Conservation (phyloP, 2,797 vertebrate species). For the Prunella strophiata region DNA sequence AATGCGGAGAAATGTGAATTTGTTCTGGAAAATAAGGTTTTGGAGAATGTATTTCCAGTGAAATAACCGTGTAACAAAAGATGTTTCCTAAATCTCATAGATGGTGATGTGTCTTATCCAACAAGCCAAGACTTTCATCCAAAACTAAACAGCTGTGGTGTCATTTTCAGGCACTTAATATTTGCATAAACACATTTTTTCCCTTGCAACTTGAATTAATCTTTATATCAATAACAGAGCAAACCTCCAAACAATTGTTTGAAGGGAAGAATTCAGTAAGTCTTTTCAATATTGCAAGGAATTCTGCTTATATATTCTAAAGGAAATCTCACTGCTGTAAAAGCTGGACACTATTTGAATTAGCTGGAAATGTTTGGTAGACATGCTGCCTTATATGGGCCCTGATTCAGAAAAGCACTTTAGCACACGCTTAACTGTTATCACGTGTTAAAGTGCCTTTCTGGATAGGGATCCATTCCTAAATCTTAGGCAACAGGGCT, state of each 20-base stretch:
- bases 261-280: not conserved
- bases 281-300: not conserved
- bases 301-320: not conserved
- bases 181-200: slow-evolving; percentile 64
- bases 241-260: slow-evolving; percentile 36
- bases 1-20: slow-evolving; percentile 23
- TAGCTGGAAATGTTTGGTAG: slow-evolving; percentile 14
- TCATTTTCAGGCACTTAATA: slow-evolving; percentile 62
- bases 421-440: slow-evolving; percentile 40
- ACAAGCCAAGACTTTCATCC: slow-evolving; percentile 52
- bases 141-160: slow-evolving; percentile 62
- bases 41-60: slow-evolving; percentile 7
- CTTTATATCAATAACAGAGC: slow-evolving; percentile 34
- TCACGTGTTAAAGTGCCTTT: slow-evolving; percentile 63
- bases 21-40: slow-evolving; percentile 35
- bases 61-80: slow-evolving; percentile 48
- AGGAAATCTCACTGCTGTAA: not conserved
- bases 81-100: slow-evolving; percentile 30
- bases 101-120: not conserved
- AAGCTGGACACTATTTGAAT: not conserved
- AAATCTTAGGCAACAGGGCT: slow-evolving; percentile 3
- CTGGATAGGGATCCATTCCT: slow-evolving; percentile 45
- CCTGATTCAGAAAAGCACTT: slow-evolving; percentile 59
- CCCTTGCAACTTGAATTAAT: slow-evolving; percentile 38
- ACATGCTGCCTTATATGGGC: slow-evolving; percentile 25